Conservation (phyloP, 2,797 vertebrate genomes). For the Rhinichthys osculus region DNA sequence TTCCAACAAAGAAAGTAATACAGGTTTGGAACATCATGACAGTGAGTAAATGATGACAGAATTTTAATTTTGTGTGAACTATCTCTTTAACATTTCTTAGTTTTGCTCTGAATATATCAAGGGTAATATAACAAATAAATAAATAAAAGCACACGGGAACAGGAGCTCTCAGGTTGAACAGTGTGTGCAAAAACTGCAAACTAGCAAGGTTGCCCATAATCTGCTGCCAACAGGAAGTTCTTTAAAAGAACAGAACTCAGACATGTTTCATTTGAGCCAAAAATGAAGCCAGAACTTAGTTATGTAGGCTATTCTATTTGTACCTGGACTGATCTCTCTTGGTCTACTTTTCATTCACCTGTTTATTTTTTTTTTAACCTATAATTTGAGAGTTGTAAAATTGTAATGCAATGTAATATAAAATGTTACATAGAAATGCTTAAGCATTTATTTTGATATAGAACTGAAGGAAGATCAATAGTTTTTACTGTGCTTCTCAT, state of each 20-base stretch:
- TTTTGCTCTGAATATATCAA: background rate
- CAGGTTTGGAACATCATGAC: background rate
- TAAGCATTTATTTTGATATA: slow-evolving; percentile 1
- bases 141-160: background rate
- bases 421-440: background rate
- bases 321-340: background rate
- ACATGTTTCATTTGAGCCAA: background rate
- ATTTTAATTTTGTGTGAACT: background rate
- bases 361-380: background rate
- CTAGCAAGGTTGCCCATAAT: background rate
- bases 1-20: background rate
- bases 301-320: background rate
- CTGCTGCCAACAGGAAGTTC: slow-evolving; percentile 17
- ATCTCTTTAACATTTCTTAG: background rate
- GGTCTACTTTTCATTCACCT: too few relatives aligned
- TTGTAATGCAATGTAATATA: background rate
- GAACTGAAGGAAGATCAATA: background rate
- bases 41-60: background rate
- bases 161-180: background rate
- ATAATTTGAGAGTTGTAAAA: background rate
- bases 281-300: background rate
- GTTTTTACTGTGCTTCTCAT: background rate
- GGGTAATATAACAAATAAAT: background rate
- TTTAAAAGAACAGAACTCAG: background rate
- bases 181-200: slow-evolving; percentile 31